Percentiles rank a stretch among this genome's conserved stretches.
Evolutionary conservation across 2,888 invertebrate genomes (phyloP).

Genomic region (Drosophila mettleri): DNA sequence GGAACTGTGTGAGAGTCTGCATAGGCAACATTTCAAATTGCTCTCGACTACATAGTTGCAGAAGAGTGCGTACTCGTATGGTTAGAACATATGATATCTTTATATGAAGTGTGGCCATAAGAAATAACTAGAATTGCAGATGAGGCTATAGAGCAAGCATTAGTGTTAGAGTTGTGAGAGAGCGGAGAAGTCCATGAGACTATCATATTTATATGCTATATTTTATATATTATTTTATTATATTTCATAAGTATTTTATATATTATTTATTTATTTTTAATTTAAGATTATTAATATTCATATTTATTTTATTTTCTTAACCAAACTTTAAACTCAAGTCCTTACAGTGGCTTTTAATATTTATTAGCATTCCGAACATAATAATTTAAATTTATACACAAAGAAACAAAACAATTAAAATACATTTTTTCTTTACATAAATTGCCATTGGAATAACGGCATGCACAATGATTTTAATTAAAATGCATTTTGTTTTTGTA

Average conservation of each 20-base stretch:
- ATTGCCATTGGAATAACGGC: neutral
- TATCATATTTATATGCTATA: no score
- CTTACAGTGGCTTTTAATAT: neutral
- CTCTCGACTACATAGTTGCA: neutral
- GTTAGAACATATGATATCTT: neutral
- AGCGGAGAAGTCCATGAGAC: no score
- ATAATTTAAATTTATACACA: neutral
- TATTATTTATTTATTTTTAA: no score
- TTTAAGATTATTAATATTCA: no score
- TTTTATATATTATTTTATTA: no score
- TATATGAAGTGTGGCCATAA: no score
- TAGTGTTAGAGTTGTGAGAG: no score
- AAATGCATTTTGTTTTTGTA: neutral
- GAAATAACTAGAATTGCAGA: no score
- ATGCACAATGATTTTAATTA: conserved; percentile 1
- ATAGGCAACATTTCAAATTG: conserved; percentile 41
- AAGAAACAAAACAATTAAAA: neutral
- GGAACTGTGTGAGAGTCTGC: conserved; percentile 17
- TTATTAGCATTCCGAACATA: neutral
- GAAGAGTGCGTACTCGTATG: neutral
- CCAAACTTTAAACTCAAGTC: neutral
- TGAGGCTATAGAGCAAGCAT: no score
- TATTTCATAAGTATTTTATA: no score
- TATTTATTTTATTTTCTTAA: no score
- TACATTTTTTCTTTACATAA: neutral